These are phyloP conservation scores for Osmerus mordax DNA, from an alignment of 2,113 vertebrate genomes.

Conservation along the genomic window DNA sequence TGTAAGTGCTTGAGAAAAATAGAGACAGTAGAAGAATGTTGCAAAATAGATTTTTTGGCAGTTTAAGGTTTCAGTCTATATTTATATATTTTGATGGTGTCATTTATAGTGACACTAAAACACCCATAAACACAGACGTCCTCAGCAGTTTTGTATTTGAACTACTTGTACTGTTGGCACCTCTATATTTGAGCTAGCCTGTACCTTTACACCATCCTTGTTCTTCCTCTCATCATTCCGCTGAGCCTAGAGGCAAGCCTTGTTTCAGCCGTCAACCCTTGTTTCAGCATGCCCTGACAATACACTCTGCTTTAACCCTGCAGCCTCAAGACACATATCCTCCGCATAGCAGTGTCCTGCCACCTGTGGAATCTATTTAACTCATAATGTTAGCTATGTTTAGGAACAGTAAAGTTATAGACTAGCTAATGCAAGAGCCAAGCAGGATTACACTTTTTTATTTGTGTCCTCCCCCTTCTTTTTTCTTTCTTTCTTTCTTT, in stretches of 20 bases:
- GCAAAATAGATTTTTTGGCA: not conserved
- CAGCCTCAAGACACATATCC: conserved; percentile 15
- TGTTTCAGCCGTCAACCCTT: conserved; percentile 20
- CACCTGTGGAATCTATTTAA: not conserved
- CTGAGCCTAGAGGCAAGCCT: conserved; percentile 40
- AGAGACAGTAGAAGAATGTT: too few relatives aligned
- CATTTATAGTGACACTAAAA: not conserved
- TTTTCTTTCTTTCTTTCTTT: too few relatives aligned
- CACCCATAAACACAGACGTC: not conserved
- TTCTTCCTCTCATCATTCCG: not conserved
- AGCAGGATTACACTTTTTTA: not conserved
- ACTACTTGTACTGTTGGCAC: not conserved
- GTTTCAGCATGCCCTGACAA: conserved; percentile 54
- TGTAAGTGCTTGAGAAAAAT: too few relatives aligned
- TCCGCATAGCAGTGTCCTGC: not conserved
- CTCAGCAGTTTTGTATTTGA: too few relatives aligned
- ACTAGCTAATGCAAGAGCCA: not conserved
- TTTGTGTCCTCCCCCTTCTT: too few relatives aligned
- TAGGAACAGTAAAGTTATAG: not conserved
- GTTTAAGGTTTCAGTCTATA: not conserved
- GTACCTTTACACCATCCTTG: not conserved
- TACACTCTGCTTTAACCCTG: conserved; percentile 14
- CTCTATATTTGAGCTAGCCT: conserved; percentile 25
- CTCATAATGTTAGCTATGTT: not conserved
- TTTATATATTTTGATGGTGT: not conserved